Conservation (phyloP, 2,797 vertebrate genomes). For the Discoglossus pictus region DNA sequence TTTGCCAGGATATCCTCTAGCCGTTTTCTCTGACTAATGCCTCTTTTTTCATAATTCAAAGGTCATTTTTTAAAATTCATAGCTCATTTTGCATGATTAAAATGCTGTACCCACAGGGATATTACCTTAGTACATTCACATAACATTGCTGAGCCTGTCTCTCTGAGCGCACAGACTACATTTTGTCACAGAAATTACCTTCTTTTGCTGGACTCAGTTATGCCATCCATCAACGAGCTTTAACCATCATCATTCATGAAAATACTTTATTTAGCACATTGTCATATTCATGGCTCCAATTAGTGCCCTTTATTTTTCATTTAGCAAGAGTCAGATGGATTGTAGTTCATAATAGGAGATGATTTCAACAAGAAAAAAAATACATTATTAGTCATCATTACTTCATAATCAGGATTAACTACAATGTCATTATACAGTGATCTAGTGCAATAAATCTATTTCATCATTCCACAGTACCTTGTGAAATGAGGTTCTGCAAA, state of each 20-base stretch:
- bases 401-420: constrained; percentile 44
- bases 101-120: constrained; percentile 41
- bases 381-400: constrained; percentile 18
- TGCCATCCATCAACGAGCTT: constrained; percentile 37
- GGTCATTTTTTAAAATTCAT: constrained; percentile 50
- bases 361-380: constrained; percentile 30
- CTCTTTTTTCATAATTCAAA: constrained; percentile 47
- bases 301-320: constrained; percentile 37
- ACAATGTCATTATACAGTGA: constrained; percentile 19
- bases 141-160: constrained; percentile 18
- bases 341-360: constrained; percentile 30
- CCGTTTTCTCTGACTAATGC: constrained; percentile 43
- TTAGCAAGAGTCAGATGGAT: constrained; percentile 20
- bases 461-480: constrained; percentile 14
- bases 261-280: constrained; percentile 28
- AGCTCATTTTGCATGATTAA: constrained; percentile 46
- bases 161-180: constrained; percentile 28
- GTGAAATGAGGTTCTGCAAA: constrained; percentile 22
- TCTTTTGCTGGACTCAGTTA: constrained; percentile 2
- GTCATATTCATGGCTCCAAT: constrained; percentile 28
- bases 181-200: constrained; percentile 39
- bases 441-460: constrained; percentile 14
- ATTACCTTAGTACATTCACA: constrained; percentile 33
- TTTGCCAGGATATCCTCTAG: constrained; percentile 36
- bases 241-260: constrained; percentile 27